A percentile compares a stretch with the other conserved stretches of the same genome.
Evolutionary conservation across 2,113 vertebrate genomes (phyloP).

Genomic region (Lota lota): DNA sequence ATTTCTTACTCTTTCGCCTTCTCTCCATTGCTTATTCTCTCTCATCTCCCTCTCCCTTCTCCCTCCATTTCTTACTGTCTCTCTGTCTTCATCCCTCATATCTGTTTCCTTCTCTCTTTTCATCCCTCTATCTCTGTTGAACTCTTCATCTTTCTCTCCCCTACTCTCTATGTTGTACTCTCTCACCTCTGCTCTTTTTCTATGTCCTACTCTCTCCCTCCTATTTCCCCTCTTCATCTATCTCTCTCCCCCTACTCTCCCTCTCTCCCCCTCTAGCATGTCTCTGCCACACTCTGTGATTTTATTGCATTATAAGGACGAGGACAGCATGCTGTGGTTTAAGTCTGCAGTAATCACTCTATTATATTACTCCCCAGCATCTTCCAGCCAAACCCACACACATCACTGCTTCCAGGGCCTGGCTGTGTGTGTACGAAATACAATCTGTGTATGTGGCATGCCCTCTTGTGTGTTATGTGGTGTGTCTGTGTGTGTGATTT

Average conservation of each 20-base stretch:
- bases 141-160: no score
- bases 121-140: no score
- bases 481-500: conserved; percentile 9
- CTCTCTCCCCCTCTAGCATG: no score
- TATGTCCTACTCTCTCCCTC: not conserved
- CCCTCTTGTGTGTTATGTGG: conserved; percentile 7
- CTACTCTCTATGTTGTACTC: no score
- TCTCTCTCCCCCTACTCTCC: not conserved
- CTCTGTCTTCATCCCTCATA: not conserved
- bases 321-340: conserved; percentile 37
- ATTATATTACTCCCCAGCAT: conserved; percentile 36
- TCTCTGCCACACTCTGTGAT: not conserved
- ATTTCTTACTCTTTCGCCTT: not conserved
- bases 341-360: conserved; percentile 21
- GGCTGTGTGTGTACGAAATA: not conserved
- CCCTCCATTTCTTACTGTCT: no score
- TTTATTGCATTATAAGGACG: not conserved
- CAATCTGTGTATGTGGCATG: conserved; percentile 7
- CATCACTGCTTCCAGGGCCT: not conserved
- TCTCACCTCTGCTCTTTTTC: not conserved
- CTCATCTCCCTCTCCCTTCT: no score
- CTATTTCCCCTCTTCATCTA: not conserved
- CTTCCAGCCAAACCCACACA: conserved; percentile 2
- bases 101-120: not conserved
- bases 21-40: no score